Percentiles rank a stretch among this genome's conserved stretches.
Evolutionary conservation across 2,888 invertebrate genomes (phyloP).

Genomic region (Nasonovia ribisnigri): DNA sequence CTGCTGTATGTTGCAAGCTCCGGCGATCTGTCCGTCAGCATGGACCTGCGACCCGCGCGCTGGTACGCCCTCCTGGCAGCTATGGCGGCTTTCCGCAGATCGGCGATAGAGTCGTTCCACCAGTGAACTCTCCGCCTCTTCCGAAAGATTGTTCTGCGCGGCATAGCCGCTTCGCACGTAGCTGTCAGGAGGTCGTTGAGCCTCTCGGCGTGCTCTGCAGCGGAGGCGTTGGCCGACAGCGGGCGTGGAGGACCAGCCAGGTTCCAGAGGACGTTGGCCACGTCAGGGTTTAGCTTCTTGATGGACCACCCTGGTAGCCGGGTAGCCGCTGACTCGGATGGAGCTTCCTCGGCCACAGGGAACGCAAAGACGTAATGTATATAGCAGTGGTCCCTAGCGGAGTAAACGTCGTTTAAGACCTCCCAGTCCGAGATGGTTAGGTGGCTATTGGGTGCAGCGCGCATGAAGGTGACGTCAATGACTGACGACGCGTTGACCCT

Average conservation of each 20-base stretch:
- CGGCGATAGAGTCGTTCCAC: background rate
- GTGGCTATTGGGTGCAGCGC: too few relatives aligned
- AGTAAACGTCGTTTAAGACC: background rate
- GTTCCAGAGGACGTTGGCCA: too few relatives aligned
- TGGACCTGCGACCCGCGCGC: background rate
- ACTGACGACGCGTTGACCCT: background rate
- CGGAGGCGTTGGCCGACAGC: too few relatives aligned
- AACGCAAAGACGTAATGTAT: background rate
- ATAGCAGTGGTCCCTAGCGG: background rate
- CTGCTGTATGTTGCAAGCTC: background rate
- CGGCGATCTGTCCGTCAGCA: background rate
- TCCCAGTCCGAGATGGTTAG: background rate
- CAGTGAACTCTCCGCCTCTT: background rate
- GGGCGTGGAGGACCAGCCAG: too few relatives aligned
- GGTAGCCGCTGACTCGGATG: too few relatives aligned
- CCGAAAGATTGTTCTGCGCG: background rate
- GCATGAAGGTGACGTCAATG: background rate
- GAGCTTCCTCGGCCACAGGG: too few relatives aligned
- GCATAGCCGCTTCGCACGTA: background rate
- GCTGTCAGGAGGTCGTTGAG: too few relatives aligned
- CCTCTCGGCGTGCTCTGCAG: too few relatives aligned
- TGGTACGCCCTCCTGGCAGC: background rate
- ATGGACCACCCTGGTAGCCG: too few relatives aligned
- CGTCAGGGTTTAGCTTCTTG: too few relatives aligned
- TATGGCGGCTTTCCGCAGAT: background rate